Conservation (phyloP, 1,140 invertebrate species). For the Rhagoletis pomonella region DNA sequence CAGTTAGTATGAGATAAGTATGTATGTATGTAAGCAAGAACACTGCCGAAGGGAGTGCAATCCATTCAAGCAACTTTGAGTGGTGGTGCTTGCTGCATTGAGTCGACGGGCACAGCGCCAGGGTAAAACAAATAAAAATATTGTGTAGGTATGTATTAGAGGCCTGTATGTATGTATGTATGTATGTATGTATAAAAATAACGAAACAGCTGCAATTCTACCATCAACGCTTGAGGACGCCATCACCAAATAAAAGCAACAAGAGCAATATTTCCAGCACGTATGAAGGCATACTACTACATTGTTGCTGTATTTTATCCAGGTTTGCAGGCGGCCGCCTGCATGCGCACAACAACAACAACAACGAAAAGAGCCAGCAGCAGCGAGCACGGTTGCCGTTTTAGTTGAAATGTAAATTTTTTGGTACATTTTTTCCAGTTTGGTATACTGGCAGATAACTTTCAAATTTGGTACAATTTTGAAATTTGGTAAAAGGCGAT, state of each 20-base stretch:
- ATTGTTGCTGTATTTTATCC: background rate
- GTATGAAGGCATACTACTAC: background rate
- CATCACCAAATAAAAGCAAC: background rate
- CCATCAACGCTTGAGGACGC: background rate
- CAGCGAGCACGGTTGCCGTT: too few species aligned
- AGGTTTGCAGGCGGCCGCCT: background rate
- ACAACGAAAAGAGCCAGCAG: background rate
- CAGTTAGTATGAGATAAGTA: too few species aligned
- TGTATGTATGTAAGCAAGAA: background rate
- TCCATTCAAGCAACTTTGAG: constrained; percentile 2
- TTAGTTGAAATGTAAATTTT: too few species aligned
- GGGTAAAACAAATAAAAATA: background rate
- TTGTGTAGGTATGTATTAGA: too few species aligned
- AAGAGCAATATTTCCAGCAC: background rate
- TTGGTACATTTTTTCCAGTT: too few species aligned
- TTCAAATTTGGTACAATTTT: too few species aligned
- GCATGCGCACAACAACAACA: background rate
- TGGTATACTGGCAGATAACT: too few species aligned
- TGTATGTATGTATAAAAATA: constrained; percentile 50
- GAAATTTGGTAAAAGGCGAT: too few species aligned
- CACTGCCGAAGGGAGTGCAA: constrained; percentile 2
- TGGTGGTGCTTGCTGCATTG: too few species aligned
- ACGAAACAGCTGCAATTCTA: constrained; percentile 50
- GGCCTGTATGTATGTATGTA: too few species aligned
- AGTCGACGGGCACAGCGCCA: background rate